A percentile compares a stretch with the other conserved stretches of the same genome.
phyloP scores from a whole-genome alignment of 2,797 vertebrate genomes.

The Myioborus melanocephalus region DNA sequence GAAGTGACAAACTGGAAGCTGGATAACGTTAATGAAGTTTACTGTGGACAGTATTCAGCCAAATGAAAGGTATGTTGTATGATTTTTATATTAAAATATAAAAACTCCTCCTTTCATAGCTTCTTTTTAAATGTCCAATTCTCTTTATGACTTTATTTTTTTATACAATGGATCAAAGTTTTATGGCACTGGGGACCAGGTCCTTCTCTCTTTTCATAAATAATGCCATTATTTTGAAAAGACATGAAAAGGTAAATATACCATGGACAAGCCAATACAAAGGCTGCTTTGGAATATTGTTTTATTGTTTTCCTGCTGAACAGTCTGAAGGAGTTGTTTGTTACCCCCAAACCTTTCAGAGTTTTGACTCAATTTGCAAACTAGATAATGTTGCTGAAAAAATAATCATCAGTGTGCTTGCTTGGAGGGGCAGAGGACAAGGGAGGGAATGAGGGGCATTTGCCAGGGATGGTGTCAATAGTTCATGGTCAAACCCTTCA shows the following conservation, averaged over 20 bases:
- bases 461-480: neutral
- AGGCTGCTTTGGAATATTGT: neutral
- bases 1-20: neutral
- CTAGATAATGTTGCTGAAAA: neutral
- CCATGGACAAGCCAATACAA: neutral
- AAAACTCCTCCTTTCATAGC: neutral
- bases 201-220: neutral
- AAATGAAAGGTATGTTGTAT: neutral
- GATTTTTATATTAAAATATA: neutral
- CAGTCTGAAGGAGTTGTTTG: neutral
- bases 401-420: neutral
- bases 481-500: neutral
- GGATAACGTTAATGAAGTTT: neutral
- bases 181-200: neutral
- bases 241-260: neutral
- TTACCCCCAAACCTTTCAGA: neutral
- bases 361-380: neutral
- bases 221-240: neutral
- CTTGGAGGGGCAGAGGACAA: neutral
- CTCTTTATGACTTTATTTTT: neutral
- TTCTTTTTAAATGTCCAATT: neutral
- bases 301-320: neutral
- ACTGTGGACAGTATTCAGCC: neutral
- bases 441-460: neutral
- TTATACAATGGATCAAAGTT: neutral